Evolutionary conservation across 2,113 vertebrate species (phyloP).

Genomic region (Sakesphorus luctuosus): DNA sequence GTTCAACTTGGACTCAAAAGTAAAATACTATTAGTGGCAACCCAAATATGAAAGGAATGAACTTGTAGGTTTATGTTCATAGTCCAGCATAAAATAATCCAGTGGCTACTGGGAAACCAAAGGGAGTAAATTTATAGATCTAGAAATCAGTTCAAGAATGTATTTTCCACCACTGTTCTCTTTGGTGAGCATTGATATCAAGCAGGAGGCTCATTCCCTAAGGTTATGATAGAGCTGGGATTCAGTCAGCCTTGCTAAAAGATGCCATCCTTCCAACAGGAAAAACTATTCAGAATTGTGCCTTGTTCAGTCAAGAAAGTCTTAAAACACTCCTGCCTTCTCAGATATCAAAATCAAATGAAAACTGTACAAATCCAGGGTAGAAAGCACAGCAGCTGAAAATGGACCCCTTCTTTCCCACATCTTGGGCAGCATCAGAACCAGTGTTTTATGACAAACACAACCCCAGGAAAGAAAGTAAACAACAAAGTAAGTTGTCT

Average conservation of each 20-base stretch:
- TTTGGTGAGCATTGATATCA: neutral
- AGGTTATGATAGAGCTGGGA: neutral
- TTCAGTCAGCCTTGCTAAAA: neutral
- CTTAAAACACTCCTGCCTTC: neutral
- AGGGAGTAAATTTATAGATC: neutral
- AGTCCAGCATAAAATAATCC: neutral
- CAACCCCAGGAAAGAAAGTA: neutral
- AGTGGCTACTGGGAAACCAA: neutral
- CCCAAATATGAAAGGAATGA: neutral
- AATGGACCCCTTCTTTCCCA: neutral
- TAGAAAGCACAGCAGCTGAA: neutral
- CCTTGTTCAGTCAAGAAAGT: neutral
- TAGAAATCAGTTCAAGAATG: neutral
- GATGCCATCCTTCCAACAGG: neutral
- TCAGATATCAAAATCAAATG: neutral
- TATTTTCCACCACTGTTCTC: neutral
- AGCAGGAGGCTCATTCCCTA: neutral
- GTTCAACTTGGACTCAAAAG: neutral
- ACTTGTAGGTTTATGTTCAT: neutral
- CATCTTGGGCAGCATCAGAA: neutral
- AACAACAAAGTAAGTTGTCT: neutral
- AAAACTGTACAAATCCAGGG: neutral
- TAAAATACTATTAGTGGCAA: neutral
- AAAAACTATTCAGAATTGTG: neutral
- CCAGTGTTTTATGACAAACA: neutral